Evolutionary conservation across 2,888 invertebrate genomes (phyloP), one percentile per base, ranked within the genome.

Genomic region (Archips crataeganus): DNA sequence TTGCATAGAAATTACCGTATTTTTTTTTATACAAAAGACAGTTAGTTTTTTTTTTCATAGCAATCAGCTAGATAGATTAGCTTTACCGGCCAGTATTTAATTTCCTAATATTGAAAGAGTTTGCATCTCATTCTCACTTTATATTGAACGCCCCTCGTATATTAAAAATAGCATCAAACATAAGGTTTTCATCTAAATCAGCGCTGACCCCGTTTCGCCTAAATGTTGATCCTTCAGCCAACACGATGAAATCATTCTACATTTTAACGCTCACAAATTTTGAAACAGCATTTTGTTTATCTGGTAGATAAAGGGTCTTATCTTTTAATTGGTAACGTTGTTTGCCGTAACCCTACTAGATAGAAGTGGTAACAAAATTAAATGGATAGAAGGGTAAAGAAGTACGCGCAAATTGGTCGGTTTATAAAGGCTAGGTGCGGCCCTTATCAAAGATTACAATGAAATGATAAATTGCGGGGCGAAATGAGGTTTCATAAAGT

Each of bases 251-350:
- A 87, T 91, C 88, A 90, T 87, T 81, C 79, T 78, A 54, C 76
- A 80, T 82, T 82, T 78, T 79, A 81, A 82, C 80, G 73, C 67
- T 79, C 75, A 78, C 80, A 82, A 81, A 83, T 87, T 84, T 82
- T 81, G 84, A 81, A 83, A 80, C 70, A 76, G 77, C 82, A 78
- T 79, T 76, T 81, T 84, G 84, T 86, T 90, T 91, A 90, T 89
- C 87, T 85, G 70, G 64, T 75, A 83, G 90, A 92, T 90, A 91
- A 88, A 82, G 76, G 87, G 87, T 88, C 88, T 92, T 92, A 93
- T 92, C 92, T 85, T 79, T 84, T 90, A 91, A 90, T 91, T 90
- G 85, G 84, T 81, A 81, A 82, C 81, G 79, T 66, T 75, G 80
- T 85, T 84, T 85, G 81, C 73, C 75, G 77, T 79, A 82, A 88